Evolutionary conservation across 1,140 invertebrate species (phyloP), one percentile per base, ranked within the genome.

Genomic region (Leucophenga varia): DNA sequence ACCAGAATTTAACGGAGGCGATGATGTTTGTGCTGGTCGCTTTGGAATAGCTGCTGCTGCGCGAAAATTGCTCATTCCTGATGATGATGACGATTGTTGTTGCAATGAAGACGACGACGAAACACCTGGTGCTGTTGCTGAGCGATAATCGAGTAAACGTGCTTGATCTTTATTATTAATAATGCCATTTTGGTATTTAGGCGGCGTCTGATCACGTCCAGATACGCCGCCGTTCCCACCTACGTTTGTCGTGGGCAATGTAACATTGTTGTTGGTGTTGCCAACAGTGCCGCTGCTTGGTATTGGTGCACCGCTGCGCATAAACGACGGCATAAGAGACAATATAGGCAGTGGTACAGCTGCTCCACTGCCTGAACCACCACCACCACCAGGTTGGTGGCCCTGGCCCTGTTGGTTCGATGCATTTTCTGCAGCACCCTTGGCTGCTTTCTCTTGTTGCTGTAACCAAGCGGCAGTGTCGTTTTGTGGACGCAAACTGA

Each of bases 211-310:
- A 25, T 25, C 22, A 25, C 22, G 22, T 25, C 22, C 22, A n/a
- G n/a, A n/a, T n/a, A n/a, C n/a, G n/a, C n/a, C n/a, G n/a, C n/a
- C n/a, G n/a, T n/a, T n/a, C n/a, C n/a, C n/a, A 25, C 22, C 10
- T 5, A 5, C 22, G 22, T 10, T 25, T 25, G 22, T 10, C 22
- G 22, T 6, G 22, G 5, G 5, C 22, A 25, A 5, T 13, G 9
- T 19, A 13, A 30, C 13, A 28, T 10, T 25, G 40, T 13, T 30
- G 25, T 16, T 25, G 21, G 10, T 14, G 74, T 65, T 77, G 65
- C 48, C 74, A 30, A 44, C 86, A 84, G 80, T 84, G 88, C 25
- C 22, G 16, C 17, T 31, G n/a, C 28, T 75, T 84, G 86, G 74
- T 79, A 81, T 71, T 81, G 82, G 75, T 28, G 64, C 69, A 21